Base-by-base conservation (phyloP, 2,888 invertebrate genomes). In the Rotaria sp. region DNA sequence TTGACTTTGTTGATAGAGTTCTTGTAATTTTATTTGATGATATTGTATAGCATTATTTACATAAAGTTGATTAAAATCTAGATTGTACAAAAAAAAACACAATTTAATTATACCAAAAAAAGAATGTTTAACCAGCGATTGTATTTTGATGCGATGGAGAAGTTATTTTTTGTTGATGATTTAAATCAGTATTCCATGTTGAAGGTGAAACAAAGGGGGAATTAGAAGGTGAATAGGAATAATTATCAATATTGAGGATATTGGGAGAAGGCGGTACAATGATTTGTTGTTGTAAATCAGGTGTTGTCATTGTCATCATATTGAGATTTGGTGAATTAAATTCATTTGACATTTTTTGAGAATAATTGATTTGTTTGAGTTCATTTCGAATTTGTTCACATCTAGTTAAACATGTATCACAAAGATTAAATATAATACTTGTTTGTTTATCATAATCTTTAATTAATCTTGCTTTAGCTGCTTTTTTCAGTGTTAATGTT, bases 401-500 rank as follows among this genome's bases (percentile, higher is more conserved):
- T 67, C 35, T 67, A 0, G 18, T 11, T 80, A 80, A 80, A 45
- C 75, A 80, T 24, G 7, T 1, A 45, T 80, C 75, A 45, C 75
- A 80, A 26, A 80, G 45, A 45, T 80, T 30, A 80, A 80, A 80
- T 26, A 80, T 41, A 10, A 80, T 41, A 38, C 26, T 41, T 80
- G 75, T 45, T 45, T 80, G 75, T 38, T 80, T 80, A 45, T 80
- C 75, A 45, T 80, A 80, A n/a, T 80, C 75, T 80, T 80, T 41
- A 45, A 80, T 80, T n/a, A 80, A 45, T 80, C 75, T 21, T 15
- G 67, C 30, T 30, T 67, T 67, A 11, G 75, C 75, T 26, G 75
- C 75, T 80, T 80, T 41, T 80, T 80, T 80, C 45, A 45, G 5
- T 26, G 75, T 80, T 24, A 80, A 18, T 11, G 21, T 45, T 80